Evolutionary conservation across 2,888 invertebrate species (phyloP), one percentile per base, ranked within the genome.

Genomic region (Drosophila meridiana): DNA sequence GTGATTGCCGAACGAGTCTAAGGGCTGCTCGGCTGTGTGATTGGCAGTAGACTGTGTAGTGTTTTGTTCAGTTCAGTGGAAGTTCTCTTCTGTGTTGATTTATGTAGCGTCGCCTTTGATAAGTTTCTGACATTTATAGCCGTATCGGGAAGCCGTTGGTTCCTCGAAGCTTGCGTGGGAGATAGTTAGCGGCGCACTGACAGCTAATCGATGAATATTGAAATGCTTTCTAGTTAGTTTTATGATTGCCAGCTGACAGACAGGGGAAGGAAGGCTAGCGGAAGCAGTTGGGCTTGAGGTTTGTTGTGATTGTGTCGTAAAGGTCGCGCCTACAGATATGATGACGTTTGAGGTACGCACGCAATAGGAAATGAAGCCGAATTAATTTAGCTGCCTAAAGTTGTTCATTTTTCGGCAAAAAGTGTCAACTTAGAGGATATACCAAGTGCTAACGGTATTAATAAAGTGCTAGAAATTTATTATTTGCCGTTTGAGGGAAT

Each of bases 191-290:
- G 60, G 65, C 63, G 69, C 69, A 58, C 47, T 86, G 89, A 85
- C 89, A 87, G 89, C 40, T 75, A 85, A 87, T 85, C 85, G 73
- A 89, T 85, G 69, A 70, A 83, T 87, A 89, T 73, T 78, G 67
- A 79, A 75, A 59, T 62, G 43, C 50, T 60, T 63, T 60, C 48
- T 50, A 47, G 53, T 61, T 52, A 42, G 9, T 66, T 67, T 60
- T 63, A 71, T 67, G 71, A 47, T 61, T 64, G 45, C 32, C 30
- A 59, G 45, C 48, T 69, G 57, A 45, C 47, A 61, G 3, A 4
- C 34, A 3, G 14, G 30, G 4, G 6, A 4, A 3, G 4, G 6
- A 4, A 3, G 36, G 2, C 9, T 34, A 36, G 13, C 26, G 1
- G 14, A 3, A 32, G 26, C 5, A 6, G 9, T 14, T 14, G 5